A percentile compares a stretch with the other conserved stretches of the same genome.
phyloP scores from a whole-genome alignment of 2,888 invertebrate species.

The Lacanobia oleracea region DNA sequence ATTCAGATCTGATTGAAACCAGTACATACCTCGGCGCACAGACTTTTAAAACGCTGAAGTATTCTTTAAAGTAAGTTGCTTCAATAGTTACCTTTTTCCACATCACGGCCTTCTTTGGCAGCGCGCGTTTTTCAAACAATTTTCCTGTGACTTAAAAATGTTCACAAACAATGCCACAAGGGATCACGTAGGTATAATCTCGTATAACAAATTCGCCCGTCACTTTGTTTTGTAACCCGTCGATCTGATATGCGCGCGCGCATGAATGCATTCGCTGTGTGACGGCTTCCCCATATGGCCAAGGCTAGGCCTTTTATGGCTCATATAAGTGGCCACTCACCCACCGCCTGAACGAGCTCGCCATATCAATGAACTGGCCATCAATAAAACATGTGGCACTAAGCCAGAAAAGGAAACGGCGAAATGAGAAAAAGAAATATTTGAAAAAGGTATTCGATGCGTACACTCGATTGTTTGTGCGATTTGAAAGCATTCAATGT shows the following conservation, averaged over 20 bases:
- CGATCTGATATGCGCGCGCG: constrained; percentile 86
- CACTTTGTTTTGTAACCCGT: constrained; percentile 83
- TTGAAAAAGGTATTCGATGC: constrained; percentile 86
- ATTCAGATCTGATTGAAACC: background rate
- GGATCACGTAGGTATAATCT: constrained; percentile 68
- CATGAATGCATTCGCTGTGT: constrained; percentile 88
- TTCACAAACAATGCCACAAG: constrained; percentile 55
- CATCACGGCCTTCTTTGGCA: constrained; percentile 36
- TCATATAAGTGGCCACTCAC: constrained; percentile 90
- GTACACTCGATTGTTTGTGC: constrained; percentile 87
- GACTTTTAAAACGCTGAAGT: constrained; percentile 6
- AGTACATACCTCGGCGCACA: constrained; percentile 2
- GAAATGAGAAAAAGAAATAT: constrained; percentile 90
- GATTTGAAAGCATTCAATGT: constrained; percentile 88
- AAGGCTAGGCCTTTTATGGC: constrained; percentile 89
- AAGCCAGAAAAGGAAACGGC: constrained; percentile 89
- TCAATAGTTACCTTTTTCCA: constrained; percentile 49
- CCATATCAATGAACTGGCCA: constrained; percentile 90
- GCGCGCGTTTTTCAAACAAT: constrained; percentile 44
- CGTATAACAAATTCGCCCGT: constrained; percentile 77
- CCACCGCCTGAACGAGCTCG: constrained; percentile 89
- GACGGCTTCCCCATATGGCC: constrained; percentile 90
- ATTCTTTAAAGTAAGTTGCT: constrained; percentile 38
- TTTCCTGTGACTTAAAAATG: constrained; percentile 52
- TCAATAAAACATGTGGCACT: constrained; percentile 90